These are phyloP conservation scores for Myodes glareolus DNA, from an alignment of 2,113 vertebrate species.

Conservation along the genomic window DNA sequence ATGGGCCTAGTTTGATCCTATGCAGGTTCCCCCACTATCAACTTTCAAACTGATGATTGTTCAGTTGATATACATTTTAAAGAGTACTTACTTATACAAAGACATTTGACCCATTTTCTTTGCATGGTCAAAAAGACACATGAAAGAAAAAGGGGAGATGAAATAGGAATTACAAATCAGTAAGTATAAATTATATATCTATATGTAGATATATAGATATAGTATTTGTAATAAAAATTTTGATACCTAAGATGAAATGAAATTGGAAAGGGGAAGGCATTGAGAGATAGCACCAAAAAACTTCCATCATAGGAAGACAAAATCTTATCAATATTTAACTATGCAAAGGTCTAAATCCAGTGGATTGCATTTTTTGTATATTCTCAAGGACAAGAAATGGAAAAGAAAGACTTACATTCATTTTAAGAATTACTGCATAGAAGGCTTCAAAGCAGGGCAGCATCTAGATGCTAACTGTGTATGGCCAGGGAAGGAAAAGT, in stretches of 20 bases:
- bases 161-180: not conserved
- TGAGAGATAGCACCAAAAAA: not conserved
- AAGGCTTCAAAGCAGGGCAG: too few relatives aligned
- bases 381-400: not conserved
- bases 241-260: not conserved
- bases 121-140: not conserved
- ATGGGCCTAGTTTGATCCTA: too few relatives aligned
- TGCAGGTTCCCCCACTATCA: not conserved
- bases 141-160: not conserved
- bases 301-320: not conserved
- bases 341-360: not conserved
- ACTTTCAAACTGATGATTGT: not conserved
- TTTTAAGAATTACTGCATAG: not conserved
- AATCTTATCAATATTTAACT: not conserved
- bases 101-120: not conserved
- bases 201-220: too few relatives aligned
- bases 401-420: not conserved
- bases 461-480: not conserved
- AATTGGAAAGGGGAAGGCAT: not conserved
- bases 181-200: not conserved
- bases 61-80: not conserved
- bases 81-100: not conserved
- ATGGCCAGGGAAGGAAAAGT: not conserved
- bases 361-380: not conserved
- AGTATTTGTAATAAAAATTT: not conserved